phyloP scores from a whole-genome alignment of 2,797 vertebrate genomes.

The Malurus leucopterus region DNA sequence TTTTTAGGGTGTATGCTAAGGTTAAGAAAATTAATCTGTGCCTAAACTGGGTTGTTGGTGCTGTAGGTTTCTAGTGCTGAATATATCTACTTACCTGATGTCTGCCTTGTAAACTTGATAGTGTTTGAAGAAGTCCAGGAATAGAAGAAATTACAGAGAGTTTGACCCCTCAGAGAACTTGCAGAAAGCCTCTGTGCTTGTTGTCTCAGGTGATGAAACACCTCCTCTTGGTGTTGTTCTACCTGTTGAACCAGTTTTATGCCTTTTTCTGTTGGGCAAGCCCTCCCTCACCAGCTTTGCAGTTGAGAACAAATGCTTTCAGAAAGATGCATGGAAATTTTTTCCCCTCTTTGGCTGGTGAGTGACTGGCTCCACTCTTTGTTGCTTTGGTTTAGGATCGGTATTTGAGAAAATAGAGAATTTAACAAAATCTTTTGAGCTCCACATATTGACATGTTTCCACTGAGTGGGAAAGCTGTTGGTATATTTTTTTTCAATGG shows the following conservation, averaged over 20 bases:
- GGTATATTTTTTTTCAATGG: neutral
- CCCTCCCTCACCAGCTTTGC: neutral
- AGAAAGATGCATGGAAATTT: neutral
- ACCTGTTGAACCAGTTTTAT: constrained; percentile 36
- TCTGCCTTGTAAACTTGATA: neutral
- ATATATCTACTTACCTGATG: neutral
- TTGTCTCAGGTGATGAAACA: constrained; percentile 21
- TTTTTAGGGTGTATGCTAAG: neutral
- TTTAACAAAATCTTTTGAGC: neutral
- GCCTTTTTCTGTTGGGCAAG: neutral
- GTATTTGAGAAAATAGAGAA: neutral
- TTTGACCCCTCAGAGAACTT: constrained; percentile 16
- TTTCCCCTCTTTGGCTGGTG: neutral
- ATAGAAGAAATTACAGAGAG: neutral
- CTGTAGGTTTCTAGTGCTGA: neutral
- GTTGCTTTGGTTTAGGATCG: neutral
- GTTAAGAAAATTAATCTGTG: neutral
- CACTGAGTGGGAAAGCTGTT: neutral
- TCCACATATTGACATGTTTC: neutral
- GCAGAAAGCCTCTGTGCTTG: neutral
- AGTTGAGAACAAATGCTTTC: neutral
- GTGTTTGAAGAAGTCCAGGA: neutral
- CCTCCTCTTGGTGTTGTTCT: neutral
- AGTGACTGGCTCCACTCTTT: neutral
- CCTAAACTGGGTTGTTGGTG: neutral